phyloP scores from a whole-genome alignment of 2,113 vertebrate genomes.

The Hystrix cristata region DNA sequence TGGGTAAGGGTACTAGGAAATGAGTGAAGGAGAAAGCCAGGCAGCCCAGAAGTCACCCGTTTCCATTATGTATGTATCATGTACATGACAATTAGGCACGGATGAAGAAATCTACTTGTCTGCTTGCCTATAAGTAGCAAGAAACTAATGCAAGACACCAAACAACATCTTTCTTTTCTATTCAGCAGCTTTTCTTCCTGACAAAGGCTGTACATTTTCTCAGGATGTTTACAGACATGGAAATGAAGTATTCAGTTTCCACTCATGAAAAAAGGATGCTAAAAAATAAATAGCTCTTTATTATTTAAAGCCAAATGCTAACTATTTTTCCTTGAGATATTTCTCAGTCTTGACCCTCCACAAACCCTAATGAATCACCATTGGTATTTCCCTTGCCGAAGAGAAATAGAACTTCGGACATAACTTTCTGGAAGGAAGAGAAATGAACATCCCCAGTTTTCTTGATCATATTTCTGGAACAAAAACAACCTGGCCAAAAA shows the following conservation, averaged over 20 bases:
- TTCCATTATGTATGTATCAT: constrained; percentile 66
- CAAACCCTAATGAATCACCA: neutral
- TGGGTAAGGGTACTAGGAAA: constrained; percentile 3
- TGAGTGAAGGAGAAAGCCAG: constrained; percentile 17
- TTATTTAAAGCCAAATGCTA: neutral
- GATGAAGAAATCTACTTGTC: constrained; percentile 62
- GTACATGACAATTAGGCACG: constrained; percentile 34
- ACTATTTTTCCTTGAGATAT: neutral
- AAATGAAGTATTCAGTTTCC: neutral
- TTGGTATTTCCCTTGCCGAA: neutral
- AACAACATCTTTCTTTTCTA: neutral
- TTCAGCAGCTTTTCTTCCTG: neutral
- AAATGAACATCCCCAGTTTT: neutral
- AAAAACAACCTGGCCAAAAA: neutral
- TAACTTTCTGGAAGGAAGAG: neutral
- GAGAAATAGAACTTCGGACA: neutral
- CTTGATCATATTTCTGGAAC: neutral
- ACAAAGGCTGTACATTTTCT: neutral
- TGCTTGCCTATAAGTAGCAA: constrained; percentile 38
- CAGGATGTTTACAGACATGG: constrained; percentile 34
- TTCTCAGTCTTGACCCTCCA: neutral
- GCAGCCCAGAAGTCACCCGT: constrained; percentile 47
- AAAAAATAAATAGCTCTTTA: neutral
- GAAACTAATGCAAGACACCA: constrained; percentile 10
- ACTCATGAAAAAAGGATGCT: neutral